Evolutionary conservation across 1,140 invertebrate species (phyloP).

Genomic region (Pseudomyrmex flavicornis): DNA sequence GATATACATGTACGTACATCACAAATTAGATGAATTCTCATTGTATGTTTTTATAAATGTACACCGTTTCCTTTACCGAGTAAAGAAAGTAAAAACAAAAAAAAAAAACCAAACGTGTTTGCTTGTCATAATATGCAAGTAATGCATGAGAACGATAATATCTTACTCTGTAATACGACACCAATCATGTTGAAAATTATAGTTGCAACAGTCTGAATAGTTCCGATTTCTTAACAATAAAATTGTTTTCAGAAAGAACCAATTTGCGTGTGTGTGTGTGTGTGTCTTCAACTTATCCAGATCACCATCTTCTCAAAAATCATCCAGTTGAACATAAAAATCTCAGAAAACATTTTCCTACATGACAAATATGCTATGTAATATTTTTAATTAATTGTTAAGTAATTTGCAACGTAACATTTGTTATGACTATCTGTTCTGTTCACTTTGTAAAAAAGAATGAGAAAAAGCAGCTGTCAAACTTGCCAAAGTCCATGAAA

Average conservation of each 20-base stretch:
- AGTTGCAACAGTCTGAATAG: conserved; percentile 72
- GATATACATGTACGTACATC: conserved; percentile 39
- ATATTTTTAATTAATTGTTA: no score
- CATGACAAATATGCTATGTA: no score
- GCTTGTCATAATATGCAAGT: conserved; percentile 45
- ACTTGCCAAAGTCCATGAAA: no score
- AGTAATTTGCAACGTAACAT: no score
- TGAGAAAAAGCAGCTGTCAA: no score
- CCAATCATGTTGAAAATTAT: conserved; percentile 71
- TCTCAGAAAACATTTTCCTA: no score
- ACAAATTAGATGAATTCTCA: conserved; percentile 40
- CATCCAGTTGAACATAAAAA: no score
- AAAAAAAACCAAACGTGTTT: conserved; percentile 8
- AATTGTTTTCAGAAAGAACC: conserved; percentile 80
- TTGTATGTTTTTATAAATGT: conserved; percentile 58
- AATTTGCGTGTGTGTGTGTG: no score
- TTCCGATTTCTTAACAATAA: conserved; percentile 80
- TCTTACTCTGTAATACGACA: conserved; percentile 19
- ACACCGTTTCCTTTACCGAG: conserved; percentile 28
- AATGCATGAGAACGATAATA: conserved; percentile 51
- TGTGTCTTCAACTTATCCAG: no score
- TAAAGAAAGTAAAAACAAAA: background rate
- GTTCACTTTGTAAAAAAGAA: no score
- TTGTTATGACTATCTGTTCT: no score
- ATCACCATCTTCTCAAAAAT: no score